A percentile compares a stretch with the other conserved stretches of the same genome.
These are phyloP conservation scores for Drosophila parvula DNA, from an alignment of 1,140 invertebrate genomes.

Conservation along the genomic window DNA sequence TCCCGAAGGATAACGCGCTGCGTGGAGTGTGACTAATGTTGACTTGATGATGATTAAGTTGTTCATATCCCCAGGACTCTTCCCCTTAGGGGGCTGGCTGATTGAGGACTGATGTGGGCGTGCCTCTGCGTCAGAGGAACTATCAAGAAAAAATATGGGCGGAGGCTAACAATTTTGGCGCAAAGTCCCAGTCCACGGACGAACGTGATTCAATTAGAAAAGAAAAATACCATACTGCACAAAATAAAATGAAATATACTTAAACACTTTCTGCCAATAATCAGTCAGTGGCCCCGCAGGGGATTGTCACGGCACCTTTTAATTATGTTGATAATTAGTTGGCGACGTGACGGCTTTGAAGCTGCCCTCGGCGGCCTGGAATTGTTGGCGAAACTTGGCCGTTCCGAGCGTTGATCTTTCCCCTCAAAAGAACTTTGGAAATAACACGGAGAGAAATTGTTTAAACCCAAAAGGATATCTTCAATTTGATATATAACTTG, in stretches of 20 bases:
- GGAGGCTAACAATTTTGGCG: slow-evolving; percentile 26
- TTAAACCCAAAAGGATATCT: background rate
- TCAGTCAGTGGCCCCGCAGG: slow-evolving; percentile 63
- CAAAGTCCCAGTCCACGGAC: slow-evolving; percentile 12
- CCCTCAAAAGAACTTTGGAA: background rate
- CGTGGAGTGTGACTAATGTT: slow-evolving; percentile 77
- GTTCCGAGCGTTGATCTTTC: slow-evolving; percentile 11
- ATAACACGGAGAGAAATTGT: slow-evolving; percentile 11
- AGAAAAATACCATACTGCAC: slow-evolving; percentile 52
- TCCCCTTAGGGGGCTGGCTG: slow-evolving; percentile 52
- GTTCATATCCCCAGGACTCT: slow-evolving; percentile 52
- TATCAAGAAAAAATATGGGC: slow-evolving; percentile 43
- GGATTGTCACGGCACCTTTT: slow-evolving; percentile 65
- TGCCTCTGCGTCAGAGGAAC: slow-evolving; percentile 36
- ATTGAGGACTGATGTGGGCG: slow-evolving; percentile 59
- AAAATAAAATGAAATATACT: slow-evolving; percentile 47
- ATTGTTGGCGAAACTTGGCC: slow-evolving; percentile 2
- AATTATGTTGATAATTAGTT: slow-evolving; percentile 76
- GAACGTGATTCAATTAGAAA: slow-evolving; percentile 76
- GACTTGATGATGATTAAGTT: slow-evolving; percentile 81
- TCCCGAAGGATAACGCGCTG: slow-evolving; percentile 65
- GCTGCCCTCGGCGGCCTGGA: slow-evolving; percentile 12
- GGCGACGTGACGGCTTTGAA: slow-evolving; percentile 68
- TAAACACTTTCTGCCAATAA: slow-evolving; percentile 63
- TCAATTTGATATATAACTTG: background rate